Evolutionary conservation across 2,888 invertebrate genomes (phyloP).

Genomic region (Omphaloscelis lunosa): DNA sequence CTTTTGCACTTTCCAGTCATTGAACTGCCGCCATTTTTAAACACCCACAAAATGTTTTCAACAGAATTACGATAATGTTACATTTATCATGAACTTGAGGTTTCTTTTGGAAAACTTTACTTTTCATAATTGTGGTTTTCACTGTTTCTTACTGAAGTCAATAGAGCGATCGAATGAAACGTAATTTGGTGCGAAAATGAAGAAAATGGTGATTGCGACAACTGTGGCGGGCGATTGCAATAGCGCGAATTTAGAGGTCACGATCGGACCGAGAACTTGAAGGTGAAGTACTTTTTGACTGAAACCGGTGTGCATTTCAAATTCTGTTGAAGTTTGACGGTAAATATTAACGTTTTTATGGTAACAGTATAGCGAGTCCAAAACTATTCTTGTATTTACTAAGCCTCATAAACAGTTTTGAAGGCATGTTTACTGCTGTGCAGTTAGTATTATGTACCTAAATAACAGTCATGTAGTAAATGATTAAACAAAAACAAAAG

Average conservation of each 20-base stretch:
- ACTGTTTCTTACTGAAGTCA: slow-evolving; percentile 55
- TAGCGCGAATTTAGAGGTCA: slow-evolving; percentile 73
- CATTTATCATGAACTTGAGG: slow-evolving; percentile 76
- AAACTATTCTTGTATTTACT: not conserved
- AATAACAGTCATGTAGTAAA: slow-evolving; percentile 48
- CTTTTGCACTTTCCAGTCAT: slow-evolving; percentile 51
- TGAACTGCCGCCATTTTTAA: slow-evolving; percentile 41
- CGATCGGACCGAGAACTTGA: slow-evolving; percentile 66
- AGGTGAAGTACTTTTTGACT: slow-evolving; percentile 13
- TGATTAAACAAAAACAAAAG: slow-evolving; percentile 46
- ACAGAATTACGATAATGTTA: slow-evolving; percentile 46
- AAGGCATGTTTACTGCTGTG: not conserved
- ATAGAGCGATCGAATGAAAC: slow-evolving; percentile 51
- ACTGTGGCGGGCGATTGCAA: slow-evolving; percentile 59
- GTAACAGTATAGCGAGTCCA: not conserved
- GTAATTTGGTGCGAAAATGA: slow-evolving; percentile 66
- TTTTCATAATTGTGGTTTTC: slow-evolving; percentile 69
- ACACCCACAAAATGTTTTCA: slow-evolving; percentile 40
- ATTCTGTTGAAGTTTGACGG: too few relatives aligned
- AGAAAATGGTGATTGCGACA: slow-evolving; percentile 71
- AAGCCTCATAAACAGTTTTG: slow-evolving; percentile 5
- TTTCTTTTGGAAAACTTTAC: slow-evolving; percentile 74
- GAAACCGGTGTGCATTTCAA: not conserved
- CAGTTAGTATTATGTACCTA: slow-evolving; percentile 28
- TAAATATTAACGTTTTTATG: not conserved